Base-by-base conservation (phyloP, 2,113 vertebrate species). In the Istiophorus platypterus region DNA sequence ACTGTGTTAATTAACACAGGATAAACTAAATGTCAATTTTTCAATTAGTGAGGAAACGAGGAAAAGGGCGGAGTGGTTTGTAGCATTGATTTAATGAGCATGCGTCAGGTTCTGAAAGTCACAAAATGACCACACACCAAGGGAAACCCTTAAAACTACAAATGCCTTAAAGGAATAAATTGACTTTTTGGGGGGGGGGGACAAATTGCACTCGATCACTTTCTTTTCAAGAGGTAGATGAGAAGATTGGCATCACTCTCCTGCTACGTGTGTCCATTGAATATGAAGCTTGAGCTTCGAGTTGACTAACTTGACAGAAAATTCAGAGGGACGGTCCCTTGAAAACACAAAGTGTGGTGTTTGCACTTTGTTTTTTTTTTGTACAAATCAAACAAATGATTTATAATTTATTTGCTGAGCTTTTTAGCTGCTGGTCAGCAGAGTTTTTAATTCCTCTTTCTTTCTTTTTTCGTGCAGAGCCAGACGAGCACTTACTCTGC, bases 51-150 rank as follows among this genome's bases (percentile, higher is more conserved):
- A 81, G 59, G 63, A 17, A 41, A 65, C 34, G 37, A 78, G 41
- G 75, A 72, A 77, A 86, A 87, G 72, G 68, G 29, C 78, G 82
- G 68, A 80, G 68, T 31, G 65, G 71, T 66, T 82, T 66, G 58
- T 49, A n/a, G 69, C 71, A 39, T 57, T 71, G 75, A 79, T 56
- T 74, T 34, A 78, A 80, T 41, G 52, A 62, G 42, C 7, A 58
- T 59, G 67, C 75, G 47, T 63, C 45, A 7, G 41, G 76, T 64
- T 80, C 20, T 29, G 5, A 70, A 73, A 51, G 59, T 52, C 20
- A 63, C 52, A 56, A 59, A 67, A 18, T 75, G 34, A 78, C 42
- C 59, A 66, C 26, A 7, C 15, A 39, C 11, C 31, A 42, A 58
- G 59, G 13, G 12, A n/a, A 26, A 57, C n/a, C 29, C 41, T 41